phyloP scores from a whole-genome alignment of 2,888 invertebrate species.

The Pseudococcus longispinus region DNA sequence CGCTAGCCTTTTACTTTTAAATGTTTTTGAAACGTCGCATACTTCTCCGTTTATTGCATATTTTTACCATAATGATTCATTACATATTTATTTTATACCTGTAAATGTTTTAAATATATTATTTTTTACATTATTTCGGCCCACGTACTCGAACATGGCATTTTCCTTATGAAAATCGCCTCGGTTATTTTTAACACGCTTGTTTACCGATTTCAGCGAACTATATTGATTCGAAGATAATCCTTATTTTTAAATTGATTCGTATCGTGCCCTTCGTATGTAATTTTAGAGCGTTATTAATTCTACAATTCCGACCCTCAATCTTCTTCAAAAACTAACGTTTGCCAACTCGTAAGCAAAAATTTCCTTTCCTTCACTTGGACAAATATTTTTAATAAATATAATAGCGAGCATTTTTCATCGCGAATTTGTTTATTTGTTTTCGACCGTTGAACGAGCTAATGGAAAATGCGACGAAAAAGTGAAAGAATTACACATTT shows the following conservation, averaged over 20 bases:
- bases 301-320: slow-evolving; percentile 19
- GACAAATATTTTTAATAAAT: slow-evolving; percentile 28
- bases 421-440: not conserved
- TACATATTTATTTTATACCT: slow-evolving; percentile 46
- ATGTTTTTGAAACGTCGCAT: slow-evolving; percentile 48
- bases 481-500: not conserved
- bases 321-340: slow-evolving; percentile 32
- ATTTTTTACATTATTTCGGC: not conserved
- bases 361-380: slow-evolving; percentile 46
- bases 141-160: not conserved
- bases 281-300: slow-evolving; percentile 45
- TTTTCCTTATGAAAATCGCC: not conserved
- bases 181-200: slow-evolving; percentile 23
- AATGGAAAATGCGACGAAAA: not conserved
- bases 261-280: slow-evolving; percentile 20
- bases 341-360: slow-evolving; percentile 2
- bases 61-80: slow-evolving; percentile 54
- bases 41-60: slow-evolving; percentile 47
- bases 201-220: slow-evolving; percentile 14
- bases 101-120: slow-evolving; percentile 39
- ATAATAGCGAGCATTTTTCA: not conserved
- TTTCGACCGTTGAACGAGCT: not conserved
- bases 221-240: slow-evolving; percentile 36
- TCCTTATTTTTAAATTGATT: slow-evolving; percentile 47
- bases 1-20: slow-evolving; percentile 35